Conservation (phyloP, 1,140 invertebrate genomes). For the Apis cerana region DNA sequence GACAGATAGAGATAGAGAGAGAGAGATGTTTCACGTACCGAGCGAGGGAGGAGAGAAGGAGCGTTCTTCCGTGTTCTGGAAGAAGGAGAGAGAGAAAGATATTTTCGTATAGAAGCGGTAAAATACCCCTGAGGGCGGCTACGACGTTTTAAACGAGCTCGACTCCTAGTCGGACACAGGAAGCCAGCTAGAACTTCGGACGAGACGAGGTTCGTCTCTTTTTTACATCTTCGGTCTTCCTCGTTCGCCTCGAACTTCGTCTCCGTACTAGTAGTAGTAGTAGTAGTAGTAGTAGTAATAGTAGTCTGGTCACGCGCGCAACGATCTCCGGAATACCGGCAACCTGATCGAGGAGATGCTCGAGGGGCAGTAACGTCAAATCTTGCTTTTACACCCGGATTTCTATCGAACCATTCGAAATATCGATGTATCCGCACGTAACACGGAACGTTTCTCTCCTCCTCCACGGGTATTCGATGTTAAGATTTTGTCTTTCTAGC, state of each 20-base stretch:
- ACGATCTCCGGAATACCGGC: conserved; percentile 18
- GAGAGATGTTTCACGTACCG: not conserved
- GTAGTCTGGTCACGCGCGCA: conserved; percentile 59
- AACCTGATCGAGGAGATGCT: not conserved
- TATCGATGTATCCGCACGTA: not conserved
- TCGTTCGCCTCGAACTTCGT: not conserved
- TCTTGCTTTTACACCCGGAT: not conserved
- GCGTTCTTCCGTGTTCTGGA: too few relatives aligned
- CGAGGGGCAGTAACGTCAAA: conserved; percentile 13
- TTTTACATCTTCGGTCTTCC: not conserved
- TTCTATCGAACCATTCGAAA: conserved; percentile 13
- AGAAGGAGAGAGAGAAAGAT: not conserved
- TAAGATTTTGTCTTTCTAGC: not conserved
- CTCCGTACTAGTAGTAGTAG: not conserved
- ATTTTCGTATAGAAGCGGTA: not conserved
- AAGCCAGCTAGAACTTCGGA: conserved; percentile 20
- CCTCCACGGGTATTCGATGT: too few relatives aligned
- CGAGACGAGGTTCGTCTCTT: not conserved
- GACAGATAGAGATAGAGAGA: too few relatives aligned
- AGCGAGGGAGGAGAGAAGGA: not conserved
- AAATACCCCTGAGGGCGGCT: conserved; percentile 23
- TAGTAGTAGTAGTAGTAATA: not conserved
- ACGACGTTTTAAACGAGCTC: conserved; percentile 49
- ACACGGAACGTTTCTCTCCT: not conserved
- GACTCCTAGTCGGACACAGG: not conserved